Evolutionary conservation across 2,113 vertebrate species (phyloP), one percentile per base, ranked within the genome.

Genomic region (Chascanopsetta lugubris): DNA sequence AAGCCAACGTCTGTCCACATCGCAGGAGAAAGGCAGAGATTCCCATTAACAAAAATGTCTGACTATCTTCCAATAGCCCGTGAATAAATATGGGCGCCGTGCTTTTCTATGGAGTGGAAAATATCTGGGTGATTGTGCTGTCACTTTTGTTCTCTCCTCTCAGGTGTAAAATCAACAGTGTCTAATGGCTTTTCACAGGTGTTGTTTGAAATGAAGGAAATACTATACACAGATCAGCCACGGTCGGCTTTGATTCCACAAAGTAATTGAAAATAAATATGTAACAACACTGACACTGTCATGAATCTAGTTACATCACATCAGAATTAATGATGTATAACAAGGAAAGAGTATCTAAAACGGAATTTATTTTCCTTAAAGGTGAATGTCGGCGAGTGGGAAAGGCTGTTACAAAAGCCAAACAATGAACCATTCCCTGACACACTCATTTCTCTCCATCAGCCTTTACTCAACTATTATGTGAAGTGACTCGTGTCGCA

Each of bases 91-190:
- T 17, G 36, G 36, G 17, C 34, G 12, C 5, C 12, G 2, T 42
- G 17, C 3, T 18, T 42, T 42, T 42, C 38, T 42, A 8, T n/a
- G 15, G 38, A 42, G 5, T 42, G 17, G 38, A 42, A 18, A 42
- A n/a, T 40, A 17, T 40, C 38, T 40, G 13, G 5, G 15, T 4
- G 32, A 43, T 38, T 65, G 7, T 54, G 26, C 29, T 67, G 59
- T 68, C 48, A 29, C 38, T 40, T n/a, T 18, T 42, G 17, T 68
- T 54, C 55, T 58, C 40, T 69, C 32, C 46, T 48, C 17, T 78
- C 66, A 45, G 66, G 53, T 51, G 58, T 75, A 57, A 77, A 79
- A 70, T 32, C 32, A 63, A 63, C 10, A 18, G 8, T 30, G 5
- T 42, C 38, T 42, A n/a, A n/a, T 42, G 38, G 38, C 8, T 42